Evolutionary conservation across 2,888 invertebrate genomes (phyloP).

Genomic region (Gymnosoma rotundatum): DNA sequence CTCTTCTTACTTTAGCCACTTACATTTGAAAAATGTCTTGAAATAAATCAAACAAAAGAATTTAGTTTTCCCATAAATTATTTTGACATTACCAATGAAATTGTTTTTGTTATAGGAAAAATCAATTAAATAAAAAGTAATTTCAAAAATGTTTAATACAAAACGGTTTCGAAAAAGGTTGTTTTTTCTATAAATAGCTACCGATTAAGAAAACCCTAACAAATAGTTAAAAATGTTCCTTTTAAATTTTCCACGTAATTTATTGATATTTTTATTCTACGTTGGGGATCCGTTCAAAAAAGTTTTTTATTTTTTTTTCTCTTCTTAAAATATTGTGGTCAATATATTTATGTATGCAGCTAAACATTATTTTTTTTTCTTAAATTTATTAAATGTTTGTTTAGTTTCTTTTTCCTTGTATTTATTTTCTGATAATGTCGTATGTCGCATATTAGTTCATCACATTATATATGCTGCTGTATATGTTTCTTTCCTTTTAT

Average conservation of each 20-base stretch:
- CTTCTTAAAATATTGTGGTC: conserved; percentile 27
- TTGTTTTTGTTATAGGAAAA: neutral
- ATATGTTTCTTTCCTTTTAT: conserved; percentile 1
- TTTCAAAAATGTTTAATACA: neutral
- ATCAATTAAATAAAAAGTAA: conserved; percentile 1
- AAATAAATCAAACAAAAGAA: neutral
- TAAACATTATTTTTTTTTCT: conserved; percentile 2
- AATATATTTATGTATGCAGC: conserved; percentile 8
- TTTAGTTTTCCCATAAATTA: neutral
- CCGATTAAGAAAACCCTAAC: neutral
- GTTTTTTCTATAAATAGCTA: neutral
- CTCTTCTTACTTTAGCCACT: too few species aligned
- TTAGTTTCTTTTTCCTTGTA: conserved; percentile 21
- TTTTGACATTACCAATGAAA: conserved; percentile 2
- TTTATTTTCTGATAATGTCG: conserved; percentile 41
- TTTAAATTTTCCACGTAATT: conserved; percentile 24
- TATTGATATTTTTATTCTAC: conserved; percentile 26
- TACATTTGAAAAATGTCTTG: too few species aligned
- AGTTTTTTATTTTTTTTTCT: neutral
- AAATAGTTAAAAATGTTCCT: conserved; percentile 28
- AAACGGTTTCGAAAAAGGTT: neutral
- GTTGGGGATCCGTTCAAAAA: conserved; percentile 46
- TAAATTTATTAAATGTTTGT: conserved; percentile 43
- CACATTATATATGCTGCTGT: conserved; percentile 16
- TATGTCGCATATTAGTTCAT: conserved; percentile 23